Evolutionary conservation across 2,113 vertebrate species (phyloP), one percentile per base, ranked within the genome.

Genomic region (Labeo rohita): DNA sequence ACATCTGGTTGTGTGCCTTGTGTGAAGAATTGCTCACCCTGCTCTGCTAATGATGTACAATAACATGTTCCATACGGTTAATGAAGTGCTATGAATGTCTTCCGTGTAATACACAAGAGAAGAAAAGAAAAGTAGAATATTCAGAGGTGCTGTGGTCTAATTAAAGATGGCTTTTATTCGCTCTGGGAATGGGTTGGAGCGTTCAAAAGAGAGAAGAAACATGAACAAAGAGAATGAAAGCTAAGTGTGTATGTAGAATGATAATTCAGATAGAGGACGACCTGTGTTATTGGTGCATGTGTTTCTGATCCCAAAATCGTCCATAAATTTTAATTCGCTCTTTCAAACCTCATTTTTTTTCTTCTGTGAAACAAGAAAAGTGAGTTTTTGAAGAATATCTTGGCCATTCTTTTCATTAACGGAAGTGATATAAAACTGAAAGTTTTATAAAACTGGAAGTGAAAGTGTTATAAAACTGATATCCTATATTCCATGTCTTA

Each of bases 131-230:
- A 90, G 85, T 16, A 18, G 81, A 59, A 85, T 88, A 89, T 88
- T 91, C 90, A 92, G 83, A 81, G 63, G 74, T 77, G 74, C 76
- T 88, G 85, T 43, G 80, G 90, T 88, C 83, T 49, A 84, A 81
- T 92, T 18, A 84, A 50, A 52, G 65, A 82, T 82, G 65, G 16
- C 23, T 82, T 82, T 70, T 52, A 70, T 36, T 73, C 34, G 0
- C 81, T 83, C 21, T 73, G 81, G 81, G 50, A 83, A n/a, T 83
- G 49, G 10, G 68, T 45, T 50, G 21, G 15, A 21, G 82, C 49
- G 59, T 72, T 72, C 34, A 84, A 84, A 68, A 39, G 23, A 50
- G 13, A 47, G 16, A 21, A 72, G 23, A 28, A 73, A 73, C 23
- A 36, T 70, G 43, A 82, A 82, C 18, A 82, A 36, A 39, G 63